Percentiles rank a stretch among this genome's conserved stretches.
Conservation (phyloP, 92 coral and sea anemone species). For the Micromussa lordhowensis region DNA sequence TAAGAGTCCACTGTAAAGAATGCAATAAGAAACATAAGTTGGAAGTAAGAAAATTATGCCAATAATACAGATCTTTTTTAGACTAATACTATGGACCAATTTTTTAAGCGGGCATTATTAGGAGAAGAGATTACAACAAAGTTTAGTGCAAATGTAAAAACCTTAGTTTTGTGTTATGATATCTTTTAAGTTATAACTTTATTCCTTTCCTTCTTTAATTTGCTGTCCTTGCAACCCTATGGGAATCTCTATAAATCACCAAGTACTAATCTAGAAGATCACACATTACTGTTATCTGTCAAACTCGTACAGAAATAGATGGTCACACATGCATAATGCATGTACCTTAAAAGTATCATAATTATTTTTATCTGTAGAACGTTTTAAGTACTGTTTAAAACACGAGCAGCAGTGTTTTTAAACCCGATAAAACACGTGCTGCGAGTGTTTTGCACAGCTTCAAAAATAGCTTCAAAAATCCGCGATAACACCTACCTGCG, state of each 20-base stretch:
- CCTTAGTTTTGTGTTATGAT: neutral
- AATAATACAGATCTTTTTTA: neutral
- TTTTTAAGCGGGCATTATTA: neutral
- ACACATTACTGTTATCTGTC: neutral
- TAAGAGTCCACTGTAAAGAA: constrained; percentile 80
- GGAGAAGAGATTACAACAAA: too few species aligned
- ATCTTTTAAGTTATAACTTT: too few species aligned
- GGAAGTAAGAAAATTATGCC: neutral
- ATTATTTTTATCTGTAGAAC: neutral
- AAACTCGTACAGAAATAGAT: too few species aligned
- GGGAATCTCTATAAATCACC: neutral
- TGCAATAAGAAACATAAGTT: neutral
- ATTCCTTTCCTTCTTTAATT: too few species aligned
- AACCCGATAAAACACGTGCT: too few species aligned
- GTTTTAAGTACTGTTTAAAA: too few species aligned
- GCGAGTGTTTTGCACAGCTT: too few species aligned
- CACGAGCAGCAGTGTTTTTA: too few species aligned
- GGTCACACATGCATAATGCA: too few species aligned
- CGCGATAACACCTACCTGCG: too few species aligned
- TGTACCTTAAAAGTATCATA: neutral
- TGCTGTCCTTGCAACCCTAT: neutral
- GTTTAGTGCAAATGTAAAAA: too few species aligned
- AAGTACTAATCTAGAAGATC: neutral
- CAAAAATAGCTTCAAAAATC: too few species aligned
- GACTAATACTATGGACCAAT: neutral